Evolutionary conservation across 2,888 invertebrate species (phyloP), one percentile per base, ranked within the genome.

Genomic region (Mesochorus sp.): DNA sequence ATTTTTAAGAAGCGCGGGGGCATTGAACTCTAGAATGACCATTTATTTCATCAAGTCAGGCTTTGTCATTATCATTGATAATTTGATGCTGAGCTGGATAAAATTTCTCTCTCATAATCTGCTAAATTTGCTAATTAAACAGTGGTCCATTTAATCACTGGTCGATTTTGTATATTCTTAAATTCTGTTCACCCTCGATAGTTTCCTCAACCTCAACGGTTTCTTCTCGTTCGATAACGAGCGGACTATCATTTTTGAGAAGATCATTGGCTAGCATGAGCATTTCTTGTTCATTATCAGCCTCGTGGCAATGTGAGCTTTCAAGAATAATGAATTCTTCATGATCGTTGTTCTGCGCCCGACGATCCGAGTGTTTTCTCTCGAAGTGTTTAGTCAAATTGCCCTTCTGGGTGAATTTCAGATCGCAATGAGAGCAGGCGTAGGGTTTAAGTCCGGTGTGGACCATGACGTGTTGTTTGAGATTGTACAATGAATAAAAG

Each of bases 371-470:
- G 66, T 84, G 84, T 51, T 82, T 83, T 47, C 84, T 73, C 14
- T 81, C 76, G 31, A 71, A 78, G 51, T 84, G 84, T 49, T 82
- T 83, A 0, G 62, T 79, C 8, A 84, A 70, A 79, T 83, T 84
- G 10, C 84, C 83, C 37, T 83, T 83, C 42, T 85, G 84, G 1
- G 83, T 85, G 28, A 85, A 85, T 74, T 71, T 83, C 2, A 70
- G 57, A 21, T 77, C 76, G 73, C 85, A 85, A 3, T 61, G 44
- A 3, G 51, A 17, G 44, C 85, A 85, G 3, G 78, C 62, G 64
- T 76, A 84, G 1, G 85, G 84, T 44, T 80, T 82, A 47, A 83
- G 84, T 39, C 85, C 85, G 0, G 85, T 85, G 34, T 85, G 85
- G 5, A 82, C 74, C 82, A 84, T 79, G 3, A 84, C 79, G 66